phyloP scores from a whole-genome alignment of 1,140 invertebrate species.

The Conus betulinus region DNA sequence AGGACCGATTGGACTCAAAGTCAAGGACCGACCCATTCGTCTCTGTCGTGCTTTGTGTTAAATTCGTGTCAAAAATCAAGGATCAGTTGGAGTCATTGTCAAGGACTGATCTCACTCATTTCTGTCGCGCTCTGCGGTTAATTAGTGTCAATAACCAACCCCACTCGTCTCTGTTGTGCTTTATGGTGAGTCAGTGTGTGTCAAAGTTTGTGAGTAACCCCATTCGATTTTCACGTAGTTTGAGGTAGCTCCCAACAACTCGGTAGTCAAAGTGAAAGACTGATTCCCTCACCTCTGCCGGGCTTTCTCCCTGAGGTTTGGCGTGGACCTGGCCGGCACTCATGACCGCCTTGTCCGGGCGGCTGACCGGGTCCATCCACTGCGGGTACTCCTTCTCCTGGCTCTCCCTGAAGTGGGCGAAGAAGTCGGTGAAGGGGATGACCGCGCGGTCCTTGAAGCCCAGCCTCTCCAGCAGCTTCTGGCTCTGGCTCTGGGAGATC shows the following conservation, averaged over 20 bases:
- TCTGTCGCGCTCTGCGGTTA: too few species aligned
- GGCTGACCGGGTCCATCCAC: conserved; percentile 73
- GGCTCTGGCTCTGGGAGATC: conserved; percentile 61
- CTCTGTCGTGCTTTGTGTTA: too few species aligned
- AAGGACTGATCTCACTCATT: too few species aligned
- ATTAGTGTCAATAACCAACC: too few species aligned
- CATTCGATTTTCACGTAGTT: background rate
- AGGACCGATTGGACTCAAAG: too few species aligned
- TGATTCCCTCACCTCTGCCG: conserved; percentile 65
- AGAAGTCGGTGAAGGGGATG: conserved; percentile 71
- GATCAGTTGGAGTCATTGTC: too few species aligned
- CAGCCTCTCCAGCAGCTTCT: conserved; percentile 66
- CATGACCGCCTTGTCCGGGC: conserved; percentile 66
- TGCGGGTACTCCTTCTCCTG: conserved; percentile 58
- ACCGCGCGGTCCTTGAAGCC: conserved; percentile 66
- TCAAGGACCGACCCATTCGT: too few species aligned
- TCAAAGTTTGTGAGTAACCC: too few species aligned
- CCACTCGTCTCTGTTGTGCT: too few species aligned
- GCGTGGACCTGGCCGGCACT: conserved; percentile 69
- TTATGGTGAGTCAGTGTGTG: too few species aligned
- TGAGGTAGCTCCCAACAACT: background rate
- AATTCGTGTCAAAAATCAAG: too few species aligned
- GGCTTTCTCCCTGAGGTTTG: conserved; percentile 72
- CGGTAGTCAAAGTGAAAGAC: too few species aligned
- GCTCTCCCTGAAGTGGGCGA: conserved; percentile 55